Evolutionary conservation across 1,140 invertebrate species (phyloP), one percentile per base, ranked within the genome.

Genomic region (Plectus sambesii): DNA sequence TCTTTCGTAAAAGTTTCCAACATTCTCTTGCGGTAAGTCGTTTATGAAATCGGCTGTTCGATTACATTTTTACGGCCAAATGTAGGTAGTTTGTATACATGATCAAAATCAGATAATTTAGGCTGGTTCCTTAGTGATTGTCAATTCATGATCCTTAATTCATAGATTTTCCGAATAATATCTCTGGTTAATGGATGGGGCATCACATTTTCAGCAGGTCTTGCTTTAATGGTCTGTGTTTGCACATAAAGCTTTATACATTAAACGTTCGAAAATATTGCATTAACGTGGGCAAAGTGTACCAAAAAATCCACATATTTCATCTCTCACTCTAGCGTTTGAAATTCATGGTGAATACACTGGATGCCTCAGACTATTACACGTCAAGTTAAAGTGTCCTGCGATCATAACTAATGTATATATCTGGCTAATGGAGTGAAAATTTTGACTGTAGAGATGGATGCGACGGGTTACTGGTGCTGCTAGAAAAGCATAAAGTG

Each of bases 381-480:
- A 17, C 6, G 19, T 19, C 22, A 19, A 44, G 45, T 44, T n/a
- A 8, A 30, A 30, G 1, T 24, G 47, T 5, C 17, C 35, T 8
- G n/a, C 38, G 20, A 49, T 46, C 15, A 24, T 38, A 27, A 35
- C 30, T 51, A 15, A 49, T 39, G 29, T 47, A 19, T 19, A 35
- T 25, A 17, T 22, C 49, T 49, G 1, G 22, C 17, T 30, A 47
- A 2, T 22, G 4, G 9, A 27, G 19, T 26, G 9, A 35, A 2
- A 58, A 19, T 51, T 51, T 50, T 30, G 44, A 25, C 62, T 70
- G 74, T 60, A 80, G 87, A 61, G 81, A 82, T 60, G 79, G 80
- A 2, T 81, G 82, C 5, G 69, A 78, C 38, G 75, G 80, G 36
- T 69, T 88, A 17, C 81, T 92, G 60, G 58, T 76, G 12, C 75